These are phyloP conservation scores for Plecturocebus donacophilus DNA, from an alignment of 2,113 vertebrate genomes.

Conservation along the genomic window DNA sequence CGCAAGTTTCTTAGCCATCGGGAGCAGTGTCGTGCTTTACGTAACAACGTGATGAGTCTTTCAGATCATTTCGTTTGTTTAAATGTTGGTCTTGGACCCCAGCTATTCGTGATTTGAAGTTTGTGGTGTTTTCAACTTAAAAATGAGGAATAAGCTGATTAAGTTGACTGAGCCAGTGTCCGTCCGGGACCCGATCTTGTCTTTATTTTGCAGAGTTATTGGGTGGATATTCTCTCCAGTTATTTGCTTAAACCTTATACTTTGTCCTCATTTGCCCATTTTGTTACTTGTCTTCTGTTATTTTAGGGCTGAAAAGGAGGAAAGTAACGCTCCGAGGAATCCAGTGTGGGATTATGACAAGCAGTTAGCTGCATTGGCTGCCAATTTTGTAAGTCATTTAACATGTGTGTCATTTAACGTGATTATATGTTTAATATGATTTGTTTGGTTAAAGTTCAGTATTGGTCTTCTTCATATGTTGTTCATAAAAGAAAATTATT, in stretches of 20 bases:
- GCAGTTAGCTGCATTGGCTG: not conserved
- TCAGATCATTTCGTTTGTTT: not conserved
- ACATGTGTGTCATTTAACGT: not conserved
- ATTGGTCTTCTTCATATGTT: not conserved
- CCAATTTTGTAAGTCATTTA: not conserved
- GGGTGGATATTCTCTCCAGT: no score
- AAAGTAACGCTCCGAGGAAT: not conserved
- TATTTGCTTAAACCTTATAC: not conserved
- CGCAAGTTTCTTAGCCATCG: not conserved
- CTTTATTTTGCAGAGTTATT: not conserved
- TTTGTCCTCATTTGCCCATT: not conserved
- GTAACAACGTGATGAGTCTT: not conserved
- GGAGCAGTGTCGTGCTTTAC: not conserved
- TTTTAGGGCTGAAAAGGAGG: not conserved
- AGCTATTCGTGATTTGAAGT: not conserved
- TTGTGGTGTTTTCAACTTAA: not conserved
- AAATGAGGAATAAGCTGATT: not conserved
- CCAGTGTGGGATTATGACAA: not conserved
- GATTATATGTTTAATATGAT: not conserved
- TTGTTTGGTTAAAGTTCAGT: not conserved
- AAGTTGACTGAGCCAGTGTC: not conserved
- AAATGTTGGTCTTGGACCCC: not conserved
- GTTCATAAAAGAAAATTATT: not conserved
- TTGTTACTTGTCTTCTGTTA: not conserved
- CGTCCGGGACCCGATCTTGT: not conserved